Evolutionary conservation across 2,113 vertebrate species (phyloP).

Genomic region (Galeopterus variegatus): DNA sequence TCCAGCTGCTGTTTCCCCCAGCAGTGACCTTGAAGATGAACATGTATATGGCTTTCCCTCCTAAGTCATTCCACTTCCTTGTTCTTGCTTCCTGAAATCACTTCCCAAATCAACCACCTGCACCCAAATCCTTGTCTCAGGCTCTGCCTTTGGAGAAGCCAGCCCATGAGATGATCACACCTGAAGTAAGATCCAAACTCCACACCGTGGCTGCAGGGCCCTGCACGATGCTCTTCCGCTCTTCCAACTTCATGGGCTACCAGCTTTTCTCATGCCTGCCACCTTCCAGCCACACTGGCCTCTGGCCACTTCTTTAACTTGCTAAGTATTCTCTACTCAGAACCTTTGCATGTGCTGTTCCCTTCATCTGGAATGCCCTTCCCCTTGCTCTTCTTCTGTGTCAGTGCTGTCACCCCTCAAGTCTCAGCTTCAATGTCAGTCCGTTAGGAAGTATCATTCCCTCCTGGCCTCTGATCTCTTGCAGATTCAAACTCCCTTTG

Average conservation of each 20-base stretch:
- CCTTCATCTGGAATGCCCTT: background rate
- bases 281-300: background rate
- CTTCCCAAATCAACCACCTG: background rate
- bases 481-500: background rate
- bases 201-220: background rate
- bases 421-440: background rate
- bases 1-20: background rate
- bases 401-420: background rate
- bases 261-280: background rate
- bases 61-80: background rate
- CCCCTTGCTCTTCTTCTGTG: background rate
- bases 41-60: background rate
- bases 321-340: background rate
- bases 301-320: background rate
- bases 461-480: background rate
- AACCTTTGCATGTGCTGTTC: background rate
- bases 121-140: background rate
- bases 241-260: background rate
- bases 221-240: accelerated
- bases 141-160: background rate
- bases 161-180: background rate
- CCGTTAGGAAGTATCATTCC: background rate
- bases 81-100: background rate
- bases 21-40: background rate
- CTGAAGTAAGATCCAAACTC: background rate